These are phyloP conservation scores for Perithous albicinctus DNA, from an alignment of 2,888 invertebrate genomes.

Conservation along the genomic window DNA sequence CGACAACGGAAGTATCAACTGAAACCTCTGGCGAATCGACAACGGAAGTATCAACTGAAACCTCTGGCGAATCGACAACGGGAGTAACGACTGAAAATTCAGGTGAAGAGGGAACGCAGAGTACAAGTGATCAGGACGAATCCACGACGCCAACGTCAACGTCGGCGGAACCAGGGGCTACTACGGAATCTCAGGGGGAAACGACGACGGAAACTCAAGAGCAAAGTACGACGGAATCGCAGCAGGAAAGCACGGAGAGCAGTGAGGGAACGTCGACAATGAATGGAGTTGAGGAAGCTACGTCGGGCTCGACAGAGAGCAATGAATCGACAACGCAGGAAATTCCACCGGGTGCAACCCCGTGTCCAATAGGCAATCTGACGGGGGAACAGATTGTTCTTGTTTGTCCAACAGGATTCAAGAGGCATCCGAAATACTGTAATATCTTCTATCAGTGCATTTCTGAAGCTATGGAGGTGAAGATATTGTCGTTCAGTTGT, in stretches of 20 bases:
- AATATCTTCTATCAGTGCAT: conserved; percentile 94
- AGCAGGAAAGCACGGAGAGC: conserved; percentile 12
- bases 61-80: conserved; percentile 64
- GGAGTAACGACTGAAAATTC: conserved; percentile 34
- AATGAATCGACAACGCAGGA: conserved; percentile 7
- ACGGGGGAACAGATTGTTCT: conserved; percentile 90
- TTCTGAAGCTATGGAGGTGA: conserved; percentile 89
- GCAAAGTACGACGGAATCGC: conserved; percentile 56
- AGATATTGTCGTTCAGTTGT: conserved; percentile 91
- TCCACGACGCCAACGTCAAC: conserved; percentile 50
- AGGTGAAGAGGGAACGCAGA: conserved; percentile 47
- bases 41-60: conserved; percentile 52
- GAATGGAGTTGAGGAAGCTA: conserved; percentile 25
- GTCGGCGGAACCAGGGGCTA: background rate
- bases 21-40: conserved; percentile 52
- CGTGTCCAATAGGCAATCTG: conserved; percentile 84
- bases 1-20: conserved; percentile 61
- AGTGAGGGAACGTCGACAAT: conserved; percentile 22
- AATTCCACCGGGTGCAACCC: conserved; percentile 61
- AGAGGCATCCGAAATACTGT: conserved; percentile 93
- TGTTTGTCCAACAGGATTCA: conserved; percentile 93
- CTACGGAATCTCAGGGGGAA: background rate
- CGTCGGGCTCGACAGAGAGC: conserved; percentile 17
- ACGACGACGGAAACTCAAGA: conserved; percentile 70
- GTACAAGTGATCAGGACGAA: conserved; percentile 66